Evolutionary conservation across 1,140 invertebrate species (phyloP), one percentile per base, ranked within the genome.

Genomic region (Holcopasites calliopsidis): DNA sequence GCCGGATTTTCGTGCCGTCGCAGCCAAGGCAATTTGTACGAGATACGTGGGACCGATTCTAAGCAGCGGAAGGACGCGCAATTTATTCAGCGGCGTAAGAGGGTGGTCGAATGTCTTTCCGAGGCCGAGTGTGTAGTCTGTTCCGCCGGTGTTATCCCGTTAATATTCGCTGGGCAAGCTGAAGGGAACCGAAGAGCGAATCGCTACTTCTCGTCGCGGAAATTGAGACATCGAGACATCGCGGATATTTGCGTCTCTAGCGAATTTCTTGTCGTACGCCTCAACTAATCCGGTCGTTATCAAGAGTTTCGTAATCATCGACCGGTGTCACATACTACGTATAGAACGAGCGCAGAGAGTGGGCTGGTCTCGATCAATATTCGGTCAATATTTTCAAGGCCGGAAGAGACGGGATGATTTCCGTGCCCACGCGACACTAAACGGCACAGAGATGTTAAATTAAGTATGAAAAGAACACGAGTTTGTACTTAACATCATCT

Each of bases 351-450:
- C 11, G 0, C 13, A 13, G 16, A 16, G 40, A 68, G 50, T 62
- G 26, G 52, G 50, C 44, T 31, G 52, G 49, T 76, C 80, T 80
- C 70, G 49, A 64, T n/a, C n/a, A n/a, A n/a, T n/a, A 50, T 57
- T 52, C 64, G 26, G 42, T 66, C 44, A 44, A 79, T 70, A 70
- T 35, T 26, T 49, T 58, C 79, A 80, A 80, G 65, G 52, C 64
- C 80, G 50, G 35, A 49, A 33, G 26, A 70, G 21, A 66, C 38
- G 50, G 31, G 58, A 62, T 26, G 5, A 28, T 31, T 44, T 62
- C 35, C 31, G 26, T 31, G 6, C 1, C 55, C n/a, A 18, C 31
- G 13, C 23, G 31, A 13, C 38, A 61, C 64, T 13, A 31, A 57
- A 16, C 54, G 10, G 6, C n/a, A 4, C 23, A 26, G 16, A 21